These are phyloP conservation scores for Drosophila bunnanda DNA, from an alignment of 2,888 invertebrate species.

Conservation along the genomic window DNA sequence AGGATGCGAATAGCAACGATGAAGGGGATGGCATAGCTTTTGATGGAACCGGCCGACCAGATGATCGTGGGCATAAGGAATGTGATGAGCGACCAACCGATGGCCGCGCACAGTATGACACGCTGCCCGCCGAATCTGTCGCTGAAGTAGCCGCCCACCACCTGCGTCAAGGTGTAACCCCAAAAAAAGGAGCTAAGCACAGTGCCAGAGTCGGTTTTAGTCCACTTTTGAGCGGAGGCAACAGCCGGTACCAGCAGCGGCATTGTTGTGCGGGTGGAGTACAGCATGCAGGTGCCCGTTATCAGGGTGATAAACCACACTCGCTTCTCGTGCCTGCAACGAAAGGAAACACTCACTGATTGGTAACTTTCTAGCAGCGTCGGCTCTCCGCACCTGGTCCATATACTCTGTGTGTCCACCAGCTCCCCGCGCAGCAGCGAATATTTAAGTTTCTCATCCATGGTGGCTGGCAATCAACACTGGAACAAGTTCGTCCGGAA, in stretches of 20 bases:
- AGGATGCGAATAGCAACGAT: constrained; percentile 87
- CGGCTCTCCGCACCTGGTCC: constrained; percentile 75
- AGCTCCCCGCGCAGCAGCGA: constrained; percentile 84
- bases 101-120: constrained; percentile 87
- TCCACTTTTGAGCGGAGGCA: constrained; percentile 88
- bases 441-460: constrained; percentile 84
- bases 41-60: constrained; percentile 81
- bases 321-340: constrained; percentile 85
- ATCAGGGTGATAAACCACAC: constrained; percentile 87
- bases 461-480: constrained; percentile 38
- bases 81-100: constrained; percentile 87
- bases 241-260: constrained; percentile 88
- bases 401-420: constrained; percentile 84
- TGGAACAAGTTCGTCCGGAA: constrained; percentile 2
- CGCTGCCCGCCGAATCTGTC: constrained; percentile 88
- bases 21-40: constrained; percentile 85
- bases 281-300: constrained; percentile 88
- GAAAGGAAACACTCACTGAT: neutral
- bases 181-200: constrained; percentile 90
- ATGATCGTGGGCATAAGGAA: constrained; percentile 87
- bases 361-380: too few species aligned
- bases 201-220: constrained; percentile 89
- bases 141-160: constrained; percentile 86
- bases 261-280: constrained; percentile 88
- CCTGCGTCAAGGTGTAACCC: constrained; percentile 89